phyloP scores from a whole-genome alignment of 2,888 invertebrate genomes.

The Cantharis rustica region DNA sequence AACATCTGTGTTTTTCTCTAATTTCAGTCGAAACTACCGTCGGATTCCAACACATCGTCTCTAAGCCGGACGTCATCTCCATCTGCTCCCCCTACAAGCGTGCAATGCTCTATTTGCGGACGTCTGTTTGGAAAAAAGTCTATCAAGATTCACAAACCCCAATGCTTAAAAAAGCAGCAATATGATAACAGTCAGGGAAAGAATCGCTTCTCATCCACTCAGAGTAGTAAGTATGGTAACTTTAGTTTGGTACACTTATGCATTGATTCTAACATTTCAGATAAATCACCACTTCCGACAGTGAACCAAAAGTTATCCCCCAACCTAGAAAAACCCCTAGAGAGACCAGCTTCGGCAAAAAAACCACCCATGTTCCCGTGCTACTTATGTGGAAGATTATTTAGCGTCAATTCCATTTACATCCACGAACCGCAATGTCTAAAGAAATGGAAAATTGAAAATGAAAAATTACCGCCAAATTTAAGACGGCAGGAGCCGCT shows the following conservation, averaged over 20 bases:
- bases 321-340: not conserved
- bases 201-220: not conserved
- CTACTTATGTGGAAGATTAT: conserved; percentile 69
- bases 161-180: conserved; percentile 69
- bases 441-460: conserved; percentile 66
- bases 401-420: conserved; percentile 64
- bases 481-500: conserved; percentile 62
- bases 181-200: conserved; percentile 55
- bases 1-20: not conserved
- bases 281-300: not conserved
- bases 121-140: conserved; percentile 67
- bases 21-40: conserved; percentile 46
- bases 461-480: conserved; percentile 62
- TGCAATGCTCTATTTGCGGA: conserved; percentile 68
- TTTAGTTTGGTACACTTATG: not conserved
- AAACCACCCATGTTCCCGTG: conserved; percentile 57
- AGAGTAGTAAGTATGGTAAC: not conserved
- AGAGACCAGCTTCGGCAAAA: conserved; percentile 28
- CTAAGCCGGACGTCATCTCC: conserved; percentile 42
- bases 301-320: not conserved
- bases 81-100: conserved; percentile 43
- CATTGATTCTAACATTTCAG: not conserved
- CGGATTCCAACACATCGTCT: conserved; percentile 48
- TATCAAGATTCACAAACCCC: conserved; percentile 69
- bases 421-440: conserved; percentile 72